These are phyloP conservation scores for Ifrita kowaldi DNA, from an alignment of 2,113 vertebrate species.

Conservation along the genomic window DNA sequence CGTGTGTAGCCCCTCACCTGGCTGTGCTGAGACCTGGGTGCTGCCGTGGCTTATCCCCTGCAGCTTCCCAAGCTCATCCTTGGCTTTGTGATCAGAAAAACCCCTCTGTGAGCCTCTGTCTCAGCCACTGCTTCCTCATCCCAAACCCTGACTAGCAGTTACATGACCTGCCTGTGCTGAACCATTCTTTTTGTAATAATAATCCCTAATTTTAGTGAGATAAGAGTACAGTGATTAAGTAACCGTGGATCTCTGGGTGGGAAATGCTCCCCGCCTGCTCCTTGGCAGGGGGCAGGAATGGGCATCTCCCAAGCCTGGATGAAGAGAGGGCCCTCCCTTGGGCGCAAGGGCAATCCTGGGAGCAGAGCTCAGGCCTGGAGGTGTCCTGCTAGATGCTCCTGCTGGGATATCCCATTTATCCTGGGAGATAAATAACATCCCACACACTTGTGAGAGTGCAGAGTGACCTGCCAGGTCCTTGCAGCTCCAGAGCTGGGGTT, in stretches of 20 bases:
- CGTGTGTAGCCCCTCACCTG: fast-evolving
- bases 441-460: fast-evolving
- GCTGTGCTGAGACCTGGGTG: background rate
- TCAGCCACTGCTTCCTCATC: background rate
- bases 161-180: background rate
- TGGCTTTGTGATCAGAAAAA: background rate
- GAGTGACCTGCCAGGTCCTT: background rate
- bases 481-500: background rate
- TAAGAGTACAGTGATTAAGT: background rate
- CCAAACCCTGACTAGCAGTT: no score
- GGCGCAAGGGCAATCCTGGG: fast-evolving
- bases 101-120: background rate
- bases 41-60: background rate
- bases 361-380: background rate
- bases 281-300: background rate
- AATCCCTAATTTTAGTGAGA: background rate
- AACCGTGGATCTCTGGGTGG: fast-evolving
- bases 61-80: fast-evolving
- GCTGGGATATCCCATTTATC: background rate
- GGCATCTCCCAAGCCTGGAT: background rate
- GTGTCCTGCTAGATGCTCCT: background rate
- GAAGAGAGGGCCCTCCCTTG: background rate
- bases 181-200: background rate
- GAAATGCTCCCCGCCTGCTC: background rate
- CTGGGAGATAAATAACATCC: background rate